These are phyloP conservation scores for Brachionus manjavacas DNA, from an alignment of 1,140 invertebrate species.

Conservation along the genomic window DNA sequence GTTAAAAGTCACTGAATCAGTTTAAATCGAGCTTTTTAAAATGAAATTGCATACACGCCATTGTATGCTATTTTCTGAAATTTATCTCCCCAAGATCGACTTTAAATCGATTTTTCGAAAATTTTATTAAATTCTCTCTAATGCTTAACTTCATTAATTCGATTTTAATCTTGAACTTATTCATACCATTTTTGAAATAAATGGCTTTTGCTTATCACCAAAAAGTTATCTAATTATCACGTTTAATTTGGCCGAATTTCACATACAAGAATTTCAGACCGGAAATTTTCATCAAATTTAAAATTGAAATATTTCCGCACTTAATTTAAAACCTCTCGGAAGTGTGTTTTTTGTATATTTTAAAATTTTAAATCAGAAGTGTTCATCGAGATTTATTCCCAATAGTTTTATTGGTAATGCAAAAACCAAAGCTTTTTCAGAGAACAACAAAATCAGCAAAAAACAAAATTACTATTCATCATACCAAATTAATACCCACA, in stretches of 20 bases:
- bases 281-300: neutral
- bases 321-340: neutral
- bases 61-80: neutral
- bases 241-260: neutral
- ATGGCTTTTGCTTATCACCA: no score
- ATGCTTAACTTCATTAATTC: neutral
- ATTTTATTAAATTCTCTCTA: neutral
- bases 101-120: neutral
- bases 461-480: neutral
- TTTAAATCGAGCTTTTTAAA: neutral
- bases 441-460: neutral
- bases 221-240: neutral
- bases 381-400: neutral
- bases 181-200: neutral
- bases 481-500: neutral
- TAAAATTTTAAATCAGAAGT: neutral
- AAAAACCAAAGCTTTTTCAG: neutral
- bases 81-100: neutral
- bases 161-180: neutral
- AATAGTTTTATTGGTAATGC: neutral
- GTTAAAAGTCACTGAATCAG: neutral
- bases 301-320: neutral
- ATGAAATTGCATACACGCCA: neutral
- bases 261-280: neutral
- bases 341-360: neutral